phyloP scores from a whole-genome alignment of 2,113 vertebrate species.

The Alethe diademata region DNA sequence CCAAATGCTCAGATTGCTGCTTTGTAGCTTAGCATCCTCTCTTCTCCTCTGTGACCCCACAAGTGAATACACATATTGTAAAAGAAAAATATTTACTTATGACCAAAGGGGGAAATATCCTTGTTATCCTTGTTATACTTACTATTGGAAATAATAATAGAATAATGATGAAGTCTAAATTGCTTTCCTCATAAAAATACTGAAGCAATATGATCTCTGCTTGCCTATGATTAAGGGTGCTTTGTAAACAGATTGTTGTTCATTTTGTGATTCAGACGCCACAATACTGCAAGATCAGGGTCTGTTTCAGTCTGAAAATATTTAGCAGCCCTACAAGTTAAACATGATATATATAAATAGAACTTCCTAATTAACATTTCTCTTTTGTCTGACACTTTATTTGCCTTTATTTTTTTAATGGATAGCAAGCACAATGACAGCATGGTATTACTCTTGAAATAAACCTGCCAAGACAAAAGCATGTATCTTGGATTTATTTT shows the following conservation, averaged over 20 bases:
- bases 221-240: neutral
- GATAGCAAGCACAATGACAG: conserved; percentile 16
- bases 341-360: conserved; percentile 22
- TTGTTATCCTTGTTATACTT: neutral
- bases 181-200: conserved; percentile 23
- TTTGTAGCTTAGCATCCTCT: neutral
- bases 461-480: conserved; percentile 54
- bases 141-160: neutral
- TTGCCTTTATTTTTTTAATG: neutral
- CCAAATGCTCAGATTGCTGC: neutral
- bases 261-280: conserved; percentile 1
- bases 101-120: neutral
- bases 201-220: neutral
- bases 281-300: neutral
- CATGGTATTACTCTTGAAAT: conserved; percentile 5
- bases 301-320: conserved; percentile 5
- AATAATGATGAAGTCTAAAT: neutral
- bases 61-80: neutral
- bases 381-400: conserved; percentile 53
- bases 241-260: conserved; percentile 42
- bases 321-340: conserved; percentile 19
- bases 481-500: conserved; percentile 34
- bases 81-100: conserved; percentile 24
- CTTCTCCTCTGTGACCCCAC: conserved; percentile 5
- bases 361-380: conserved; percentile 56